A percentile compares a stretch with the other conserved stretches of the same genome.
phyloP scores from a whole-genome alignment of 1,140 invertebrate species.

The Aphelinus certus region DNA sequence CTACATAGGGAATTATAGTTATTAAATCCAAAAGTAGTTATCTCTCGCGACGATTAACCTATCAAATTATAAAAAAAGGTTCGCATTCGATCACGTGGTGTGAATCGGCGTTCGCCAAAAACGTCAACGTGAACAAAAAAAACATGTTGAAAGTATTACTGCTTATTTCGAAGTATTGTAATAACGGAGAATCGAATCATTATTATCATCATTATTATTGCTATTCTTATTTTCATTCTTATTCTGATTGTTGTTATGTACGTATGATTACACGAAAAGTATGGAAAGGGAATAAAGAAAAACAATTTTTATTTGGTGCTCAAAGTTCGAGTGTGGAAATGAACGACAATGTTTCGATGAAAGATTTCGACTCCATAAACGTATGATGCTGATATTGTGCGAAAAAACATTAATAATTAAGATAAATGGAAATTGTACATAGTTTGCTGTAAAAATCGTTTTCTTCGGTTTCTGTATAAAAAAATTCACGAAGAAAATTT shows the following conservation, averaged over 20 bases:
- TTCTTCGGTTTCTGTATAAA: constrained; percentile 54
- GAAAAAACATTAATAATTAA: constrained; percentile 30
- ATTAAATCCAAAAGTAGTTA: neutral
- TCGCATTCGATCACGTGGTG: constrained; percentile 25
- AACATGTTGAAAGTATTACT: constrained; percentile 62
- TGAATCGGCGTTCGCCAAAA: constrained; percentile 5
- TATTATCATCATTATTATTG: neutral
- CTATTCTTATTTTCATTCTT: too few relatives aligned
- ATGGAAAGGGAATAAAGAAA: neutral
- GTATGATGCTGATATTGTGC: constrained; percentile 29
- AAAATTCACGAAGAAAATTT: constrained; percentile 31
- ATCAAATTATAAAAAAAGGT: neutral
- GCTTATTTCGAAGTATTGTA: constrained; percentile 58
- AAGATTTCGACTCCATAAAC: constrained; percentile 16
- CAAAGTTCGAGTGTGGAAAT: constrained; percentile 35
- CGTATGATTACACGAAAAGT: too few relatives aligned
- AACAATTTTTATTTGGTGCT: constrained; percentile 33
- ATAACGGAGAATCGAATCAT: constrained; percentile 42
- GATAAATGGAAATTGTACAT: constrained; percentile 50
- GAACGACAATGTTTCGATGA: constrained; percentile 23
- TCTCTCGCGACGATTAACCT: neutral
- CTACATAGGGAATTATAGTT: too few relatives aligned
- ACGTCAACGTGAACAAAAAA: constrained; percentile 32
- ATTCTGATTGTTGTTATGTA: too few relatives aligned
- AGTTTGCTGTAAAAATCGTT: constrained; percentile 55